Evolutionary conservation across 2,888 invertebrate species (phyloP).

Genomic region (Protodeltote pygarga): DNA sequence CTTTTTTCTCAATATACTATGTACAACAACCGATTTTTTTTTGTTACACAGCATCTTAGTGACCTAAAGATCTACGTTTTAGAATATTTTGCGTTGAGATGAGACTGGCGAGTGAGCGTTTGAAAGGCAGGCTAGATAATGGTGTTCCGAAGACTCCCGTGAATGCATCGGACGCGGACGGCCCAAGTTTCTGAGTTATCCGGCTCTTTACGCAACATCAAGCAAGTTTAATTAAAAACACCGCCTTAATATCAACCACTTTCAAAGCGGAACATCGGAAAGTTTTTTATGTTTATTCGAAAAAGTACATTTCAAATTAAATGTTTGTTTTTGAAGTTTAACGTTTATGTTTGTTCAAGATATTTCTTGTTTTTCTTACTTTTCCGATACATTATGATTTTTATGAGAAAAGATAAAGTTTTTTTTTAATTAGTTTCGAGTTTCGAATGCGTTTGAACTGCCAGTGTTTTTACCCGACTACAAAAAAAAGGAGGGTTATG

Average conservation of each 20-base stretch:
- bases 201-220: slow-evolving; percentile 51
- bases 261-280: slow-evolving; percentile 54
- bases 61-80: not conserved
- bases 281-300: slow-evolving; percentile 64
- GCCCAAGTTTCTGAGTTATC: slow-evolving; percentile 45
- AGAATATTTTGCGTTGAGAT: slow-evolving; percentile 16
- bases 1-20: no score
- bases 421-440: not conserved
- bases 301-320: slow-evolving; percentile 63
- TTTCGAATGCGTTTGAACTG: not conserved
- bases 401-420: not conserved
- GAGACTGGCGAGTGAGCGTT: slow-evolving; percentile 30
- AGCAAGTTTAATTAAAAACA: slow-evolving; percentile 76
- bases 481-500: no score
- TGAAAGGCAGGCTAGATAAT: slow-evolving; percentile 30
- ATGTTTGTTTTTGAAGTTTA: slow-evolving; percentile 61
- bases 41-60: no score
- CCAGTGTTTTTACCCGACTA: no score
- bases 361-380: slow-evolving; percentile 51
- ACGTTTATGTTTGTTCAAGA: slow-evolving; percentile 54
- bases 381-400: slow-evolving; percentile 43
- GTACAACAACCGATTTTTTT: no score
- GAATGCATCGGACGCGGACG: slow-evolving; percentile 34
- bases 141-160: slow-evolving; percentile 20
- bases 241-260: slow-evolving; percentile 58